Base-by-base conservation (phyloP, 2,113 vertebrate species). In the Paratilapia polleni region DNA sequence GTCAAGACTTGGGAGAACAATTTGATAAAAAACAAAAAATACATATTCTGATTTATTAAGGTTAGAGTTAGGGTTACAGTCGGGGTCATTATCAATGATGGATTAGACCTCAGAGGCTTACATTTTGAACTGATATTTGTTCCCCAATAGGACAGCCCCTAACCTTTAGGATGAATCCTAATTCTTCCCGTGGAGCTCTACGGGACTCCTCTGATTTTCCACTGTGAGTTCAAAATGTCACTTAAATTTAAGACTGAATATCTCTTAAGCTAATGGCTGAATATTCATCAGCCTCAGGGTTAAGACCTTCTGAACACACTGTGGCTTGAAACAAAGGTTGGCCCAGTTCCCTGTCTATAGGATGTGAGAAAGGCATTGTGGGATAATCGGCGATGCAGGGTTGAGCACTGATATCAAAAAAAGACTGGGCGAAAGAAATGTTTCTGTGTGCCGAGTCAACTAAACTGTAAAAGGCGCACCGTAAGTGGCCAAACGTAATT, bases 391-490 rank as follows among this genome's bases (percentile, higher is more conserved):
- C 47, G 52, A 31, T 73, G 47, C 6, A 73, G 26, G 47, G 3
- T 28, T n/a, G 43, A 26, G 10, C 8, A 19, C 0, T 11, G 19
- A 31, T 73, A 52, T 73, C 6, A 56, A 24, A 59, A 52, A 52
- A 70, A 52, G 43, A 20, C 64, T 19, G 1, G 20, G 0, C 20
- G 3, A 49, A 17, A 49, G 12, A 14, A 17, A 52, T 0, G 2
- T 68, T 52, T 52, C 20, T 73, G 9, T 20, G 15, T 31, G 43
- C 43, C 31, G 28, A 73, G 68, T 19, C 47, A 54, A 34, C 47
- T 31, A 73, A 34, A 73, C 26, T 34, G 68, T 31, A 54, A 73
- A 3, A 73, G 7, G 26, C 54, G 28, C 26, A n/a, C 20, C 11
- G 5, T 34, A 1, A 54, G 26, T n/a, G 26, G 26, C 47, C 54